A percentile compares a stretch with the other conserved stretches of the same genome.
Conservation (phyloP, 2,888 invertebrate genomes). For the Dysmachus trigonus region DNA sequence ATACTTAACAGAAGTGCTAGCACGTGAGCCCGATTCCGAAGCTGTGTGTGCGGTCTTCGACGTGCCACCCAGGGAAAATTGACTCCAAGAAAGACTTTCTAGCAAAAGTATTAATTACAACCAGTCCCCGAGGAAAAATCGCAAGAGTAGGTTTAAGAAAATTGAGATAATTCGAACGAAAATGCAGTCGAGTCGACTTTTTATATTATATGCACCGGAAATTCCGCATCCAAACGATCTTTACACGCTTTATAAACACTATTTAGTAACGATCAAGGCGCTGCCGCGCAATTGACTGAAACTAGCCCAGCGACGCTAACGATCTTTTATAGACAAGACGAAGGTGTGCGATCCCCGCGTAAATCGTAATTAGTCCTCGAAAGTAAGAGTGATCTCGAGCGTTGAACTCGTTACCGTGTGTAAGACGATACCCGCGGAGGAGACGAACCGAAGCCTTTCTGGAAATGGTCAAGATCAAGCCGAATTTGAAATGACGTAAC, state of each 20-base stretch:
- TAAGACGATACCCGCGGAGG: neutral
- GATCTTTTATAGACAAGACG: conserved; percentile 10
- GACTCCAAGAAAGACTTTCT: conserved; percentile 4
- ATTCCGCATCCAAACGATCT: neutral
- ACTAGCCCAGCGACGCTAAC: neutral
- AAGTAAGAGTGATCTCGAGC: conserved; percentile 35
- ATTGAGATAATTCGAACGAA: neutral
- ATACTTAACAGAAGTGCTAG: neutral
- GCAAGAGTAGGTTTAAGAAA: neutral
- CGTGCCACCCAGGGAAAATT: neutral
- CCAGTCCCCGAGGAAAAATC: neutral
- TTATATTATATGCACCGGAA: neutral
- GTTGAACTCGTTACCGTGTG: neutral
- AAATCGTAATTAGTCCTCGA: conserved; percentile 33
- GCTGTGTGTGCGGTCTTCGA: conserved; percentile 1
- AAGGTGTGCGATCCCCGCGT: neutral
- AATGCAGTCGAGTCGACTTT: neutral
- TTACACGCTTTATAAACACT: neutral
- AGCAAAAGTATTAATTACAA: neutral
- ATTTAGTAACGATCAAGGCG: neutral
- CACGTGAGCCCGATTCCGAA: neutral
- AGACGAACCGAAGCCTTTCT: neutral
- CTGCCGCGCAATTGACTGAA: neutral
- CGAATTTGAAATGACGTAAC: conserved; percentile 30
- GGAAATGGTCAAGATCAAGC: conserved; percentile 30